Conservation (phyloP, 2,797 vertebrate species). For the Xerus rutilus region DNA sequence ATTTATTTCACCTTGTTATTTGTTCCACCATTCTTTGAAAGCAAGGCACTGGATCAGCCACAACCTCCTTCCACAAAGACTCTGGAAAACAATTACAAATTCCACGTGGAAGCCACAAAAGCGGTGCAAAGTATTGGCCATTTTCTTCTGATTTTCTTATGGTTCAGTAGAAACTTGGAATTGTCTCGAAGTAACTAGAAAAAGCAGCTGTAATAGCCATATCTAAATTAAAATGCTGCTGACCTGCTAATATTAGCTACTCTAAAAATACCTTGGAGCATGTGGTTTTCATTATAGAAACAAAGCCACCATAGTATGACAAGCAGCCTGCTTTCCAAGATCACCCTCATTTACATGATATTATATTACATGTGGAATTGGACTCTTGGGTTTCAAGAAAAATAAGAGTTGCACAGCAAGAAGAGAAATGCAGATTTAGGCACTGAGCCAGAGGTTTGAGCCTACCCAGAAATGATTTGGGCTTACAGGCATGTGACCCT, state of each 20-base stretch:
- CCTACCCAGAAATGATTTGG: neutral
- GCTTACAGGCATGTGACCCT: neutral
- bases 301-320: constrained; percentile 73
- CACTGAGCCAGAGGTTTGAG: neutral
- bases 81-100: constrained; percentile 54
- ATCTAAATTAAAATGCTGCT: constrained; percentile 81
- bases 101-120: constrained; percentile 31
- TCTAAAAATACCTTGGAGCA: constrained; percentile 84
- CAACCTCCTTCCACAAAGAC: constrained; percentile 44
- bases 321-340: constrained; percentile 68
- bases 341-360: constrained; percentile 72
- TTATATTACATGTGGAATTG: constrained; percentile 56
- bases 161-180: constrained; percentile 46
- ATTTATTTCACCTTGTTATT: neutral
- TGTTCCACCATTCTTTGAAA: neutral
- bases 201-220: constrained; percentile 73
- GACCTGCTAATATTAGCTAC: constrained; percentile 78
- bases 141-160: constrained; percentile 70
- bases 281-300: constrained; percentile 76
- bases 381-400: constrained; percentile 59
- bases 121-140: neutral
- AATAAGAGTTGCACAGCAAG: constrained; percentile 46
- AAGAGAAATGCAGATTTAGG: constrained; percentile 58
- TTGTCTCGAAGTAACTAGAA: constrained; percentile 65
- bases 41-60: neutral